Evolutionary conservation across 1,140 invertebrate species (phyloP).

Genomic region (Hyposmocoma kahamanoa): DNA sequence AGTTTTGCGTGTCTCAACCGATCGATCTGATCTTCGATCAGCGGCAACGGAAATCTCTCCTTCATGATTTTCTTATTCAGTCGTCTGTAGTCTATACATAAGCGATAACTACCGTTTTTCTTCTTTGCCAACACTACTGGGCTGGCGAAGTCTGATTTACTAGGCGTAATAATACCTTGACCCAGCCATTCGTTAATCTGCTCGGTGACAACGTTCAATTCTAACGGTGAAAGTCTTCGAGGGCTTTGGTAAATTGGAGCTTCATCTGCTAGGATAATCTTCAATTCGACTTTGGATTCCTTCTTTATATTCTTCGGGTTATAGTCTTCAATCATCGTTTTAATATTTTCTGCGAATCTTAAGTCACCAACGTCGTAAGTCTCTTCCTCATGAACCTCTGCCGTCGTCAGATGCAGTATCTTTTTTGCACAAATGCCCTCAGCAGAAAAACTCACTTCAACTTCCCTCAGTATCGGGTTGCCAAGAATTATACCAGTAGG

Average conservation of each 20-base stretch:
- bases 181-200: slow-evolving; percentile 30
- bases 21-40: slow-evolving; percentile 33
- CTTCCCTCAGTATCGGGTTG: slow-evolving; percentile 15
- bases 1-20: slow-evolving; percentile 18
- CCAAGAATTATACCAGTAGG: slow-evolving; percentile 13
- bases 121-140: slow-evolving; percentile 22
- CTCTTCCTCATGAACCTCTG: slow-evolving; percentile 1
- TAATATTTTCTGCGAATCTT: slow-evolving; percentile 7
- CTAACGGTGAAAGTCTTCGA: slow-evolving; percentile 22
- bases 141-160: slow-evolving; percentile 17
- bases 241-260: slow-evolving; percentile 27
- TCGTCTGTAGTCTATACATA: slow-evolving; percentile 5
- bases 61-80: slow-evolving; percentile 28
- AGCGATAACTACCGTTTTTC: slow-evolving; percentile 18
- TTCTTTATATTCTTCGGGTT: slow-evolving; percentile 5
- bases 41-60: slow-evolving; percentile 66
- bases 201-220: slow-evolving; percentile 25
- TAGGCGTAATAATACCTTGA: slow-evolving; percentile 27
- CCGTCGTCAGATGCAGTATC: slow-evolving; percentile 3
- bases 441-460: slow-evolving; percentile 14
- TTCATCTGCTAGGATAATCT: slow-evolving; percentile 25
- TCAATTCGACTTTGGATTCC: slow-evolving; percentile 15
- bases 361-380: slow-evolving; percentile 5
- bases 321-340: slow-evolving; percentile 10
- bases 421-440: slow-evolving; percentile 11